A percentile compares a stretch with the other conserved stretches of the same genome.
Evolutionary conservation across 2,888 invertebrate species (phyloP).

Genomic region (Dasypolia templi): DNA sequence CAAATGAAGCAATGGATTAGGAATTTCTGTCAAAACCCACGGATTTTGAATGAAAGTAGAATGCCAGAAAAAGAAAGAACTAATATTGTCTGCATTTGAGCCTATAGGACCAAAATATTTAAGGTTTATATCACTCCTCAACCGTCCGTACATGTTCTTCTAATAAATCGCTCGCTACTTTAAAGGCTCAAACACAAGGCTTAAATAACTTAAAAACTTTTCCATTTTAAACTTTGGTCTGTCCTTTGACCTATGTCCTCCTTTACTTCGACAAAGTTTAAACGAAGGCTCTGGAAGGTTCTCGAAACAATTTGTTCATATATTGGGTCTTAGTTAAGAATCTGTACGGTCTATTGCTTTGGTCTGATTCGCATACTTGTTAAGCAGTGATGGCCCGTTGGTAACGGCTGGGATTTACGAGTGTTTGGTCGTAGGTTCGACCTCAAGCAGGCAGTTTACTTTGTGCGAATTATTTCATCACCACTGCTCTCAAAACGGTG

Average conservation of each 20-base stretch:
- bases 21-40: no score
- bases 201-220: conserved; percentile 38
- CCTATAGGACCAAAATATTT: not conserved
- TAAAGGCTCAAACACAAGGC: conserved; percentile 5
- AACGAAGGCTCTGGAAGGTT: conserved; percentile 17
- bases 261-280: conserved; percentile 42
- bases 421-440: not conserved
- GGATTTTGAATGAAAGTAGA: no score
- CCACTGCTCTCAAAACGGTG: not conserved
- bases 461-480: not conserved
- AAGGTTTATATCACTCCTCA: not conserved
- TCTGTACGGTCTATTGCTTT: conserved; percentile 19
- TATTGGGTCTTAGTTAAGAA: conserved; percentile 20
- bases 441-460: not conserved
- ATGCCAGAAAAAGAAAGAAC: not conserved
- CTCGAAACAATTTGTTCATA: conserved; percentile 47
- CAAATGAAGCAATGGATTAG: no score
- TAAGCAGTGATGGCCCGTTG: not conserved
- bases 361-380: conserved; percentile 35
- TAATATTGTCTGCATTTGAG: not conserved
- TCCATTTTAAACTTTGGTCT: conserved; percentile 33
- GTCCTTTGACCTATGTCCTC: conserved; percentile 19
- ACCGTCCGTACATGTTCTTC: not conserved
- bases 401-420: not conserved
- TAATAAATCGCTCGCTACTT: conserved; percentile 7